Conservation (phyloP, 2,113 vertebrate genomes). For the Paramisgurnus dabryanus region DNA sequence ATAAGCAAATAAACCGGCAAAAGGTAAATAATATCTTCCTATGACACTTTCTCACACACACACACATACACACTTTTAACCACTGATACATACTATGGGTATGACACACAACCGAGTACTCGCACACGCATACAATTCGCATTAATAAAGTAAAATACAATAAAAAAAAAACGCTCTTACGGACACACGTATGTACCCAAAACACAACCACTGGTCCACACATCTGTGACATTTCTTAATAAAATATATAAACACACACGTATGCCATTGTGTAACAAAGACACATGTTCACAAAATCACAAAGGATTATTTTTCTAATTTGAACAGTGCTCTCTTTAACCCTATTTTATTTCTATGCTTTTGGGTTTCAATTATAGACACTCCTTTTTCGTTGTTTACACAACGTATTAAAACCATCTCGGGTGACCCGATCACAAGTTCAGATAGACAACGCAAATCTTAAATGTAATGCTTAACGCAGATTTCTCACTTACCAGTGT, state of each 20-base stretch:
- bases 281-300: slow-evolving; percentile 70
- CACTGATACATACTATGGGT: slow-evolving; percentile 43
- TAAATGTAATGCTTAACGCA: no score
- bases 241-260: slow-evolving; percentile 46
- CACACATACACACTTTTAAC: neutral
- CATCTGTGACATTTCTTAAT: slow-evolving; percentile 33
- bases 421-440: no score
- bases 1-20: slow-evolving; percentile 57
- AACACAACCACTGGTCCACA: slow-evolving; percentile 33
- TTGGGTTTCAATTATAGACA: neutral
- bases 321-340: slow-evolving; percentile 77
- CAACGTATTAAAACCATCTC: no score
- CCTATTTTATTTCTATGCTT: neutral
- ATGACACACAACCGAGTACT: slow-evolving; percentile 51
- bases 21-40: neutral
- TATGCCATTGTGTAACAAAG: slow-evolving; percentile 65
- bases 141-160: slow-evolving; percentile 48
- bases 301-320: slow-evolving; percentile 73
- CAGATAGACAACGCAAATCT: no score
- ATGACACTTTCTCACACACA: slow-evolving; percentile 37
- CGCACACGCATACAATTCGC: slow-evolving; percentile 56
- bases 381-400: neutral
- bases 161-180: slow-evolving; percentile 48
- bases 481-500: no score
- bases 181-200: slow-evolving; percentile 49